Conservation (phyloP, 2,888 invertebrate genomes). For the Drosophila falleni region DNA sequence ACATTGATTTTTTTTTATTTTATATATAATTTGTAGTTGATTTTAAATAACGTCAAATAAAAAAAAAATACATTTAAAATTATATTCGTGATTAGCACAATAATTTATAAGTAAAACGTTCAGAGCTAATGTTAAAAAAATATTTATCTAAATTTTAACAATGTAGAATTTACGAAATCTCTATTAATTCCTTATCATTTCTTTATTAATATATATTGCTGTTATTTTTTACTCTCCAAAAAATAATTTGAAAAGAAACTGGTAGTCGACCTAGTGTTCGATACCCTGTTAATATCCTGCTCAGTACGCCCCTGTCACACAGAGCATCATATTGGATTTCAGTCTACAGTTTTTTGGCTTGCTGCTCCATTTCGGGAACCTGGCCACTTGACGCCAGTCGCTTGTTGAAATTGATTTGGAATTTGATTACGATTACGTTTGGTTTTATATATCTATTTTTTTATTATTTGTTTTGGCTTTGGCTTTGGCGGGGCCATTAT, state of each 20-base stretch:
- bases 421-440: slow-evolving; percentile 57
- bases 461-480: slow-evolving; percentile 38
- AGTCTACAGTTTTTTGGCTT: slow-evolving; percentile 6
- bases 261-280: neutral
- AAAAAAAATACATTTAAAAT: too few relatives aligned
- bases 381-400: slow-evolving; percentile 35
- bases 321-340: slow-evolving; percentile 3
- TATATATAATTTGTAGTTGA: too few relatives aligned
- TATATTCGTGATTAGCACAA: too few relatives aligned
- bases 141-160: too few relatives aligned
- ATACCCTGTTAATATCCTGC: neutral
- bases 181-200: too few relatives aligned
- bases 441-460: slow-evolving; percentile 19
- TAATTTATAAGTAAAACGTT: too few relatives aligned
- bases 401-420: slow-evolving; percentile 49
- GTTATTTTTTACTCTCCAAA: neutral
- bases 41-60: too few relatives aligned
- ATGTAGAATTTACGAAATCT: too few relatives aligned
- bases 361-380: slow-evolving; percentile 38
- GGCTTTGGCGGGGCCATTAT: slow-evolving; percentile 51
- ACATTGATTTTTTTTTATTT: too few relatives aligned
- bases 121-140: too few relatives aligned
- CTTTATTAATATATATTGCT: neutral
- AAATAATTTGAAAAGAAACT: neutral
- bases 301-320: slow-evolving; percentile 3